These are phyloP conservation scores for Botia almorhae DNA, from an alignment of 2,797 vertebrate species.

Conservation along the genomic window DNA sequence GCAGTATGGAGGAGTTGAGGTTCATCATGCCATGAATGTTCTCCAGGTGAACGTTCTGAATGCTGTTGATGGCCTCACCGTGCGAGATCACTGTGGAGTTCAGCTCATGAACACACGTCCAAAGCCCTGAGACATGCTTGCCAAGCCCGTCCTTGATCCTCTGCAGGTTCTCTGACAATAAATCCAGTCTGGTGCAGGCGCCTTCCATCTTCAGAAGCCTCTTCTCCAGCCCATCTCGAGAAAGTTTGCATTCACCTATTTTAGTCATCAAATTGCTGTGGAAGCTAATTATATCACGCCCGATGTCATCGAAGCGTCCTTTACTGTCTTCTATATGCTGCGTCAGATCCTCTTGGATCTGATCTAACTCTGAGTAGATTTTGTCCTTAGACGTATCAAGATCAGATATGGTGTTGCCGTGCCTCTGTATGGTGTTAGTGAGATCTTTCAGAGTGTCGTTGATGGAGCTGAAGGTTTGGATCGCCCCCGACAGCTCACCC, in stretches of 20 bases:
- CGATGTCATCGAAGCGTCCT: constrained; percentile 73
- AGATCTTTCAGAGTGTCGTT: constrained; percentile 85
- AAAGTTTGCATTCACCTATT: constrained; percentile 75
- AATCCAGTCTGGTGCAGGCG: constrained; percentile 83
- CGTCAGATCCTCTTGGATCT: constrained; percentile 78
- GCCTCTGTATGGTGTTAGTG: constrained; percentile 80
- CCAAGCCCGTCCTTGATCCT: constrained; percentile 85
- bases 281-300: constrained; percentile 75
- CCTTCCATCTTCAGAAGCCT: constrained; percentile 86
- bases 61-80: constrained; percentile 77
- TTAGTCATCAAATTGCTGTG: constrained; percentile 72
- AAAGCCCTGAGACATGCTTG: constrained; percentile 85
- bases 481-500: constrained; percentile 80
- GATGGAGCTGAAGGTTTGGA: constrained; percentile 79
- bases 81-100: constrained; percentile 82
- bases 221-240: constrained; percentile 79
- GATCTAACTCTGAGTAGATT: constrained; percentile 83
- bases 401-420: constrained; percentile 79
- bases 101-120: constrained; percentile 84
- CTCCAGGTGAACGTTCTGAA: constrained; percentile 80
- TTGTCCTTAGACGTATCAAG: constrained; percentile 77
- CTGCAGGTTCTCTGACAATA: constrained; percentile 80
- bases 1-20: constrained; percentile 84
- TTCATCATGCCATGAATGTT: constrained; percentile 74
- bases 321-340: constrained; percentile 78